Base-by-base conservation (phyloP, 64 coral and sea anemone genomes). In the Catalaphyllia jardinei region DNA sequence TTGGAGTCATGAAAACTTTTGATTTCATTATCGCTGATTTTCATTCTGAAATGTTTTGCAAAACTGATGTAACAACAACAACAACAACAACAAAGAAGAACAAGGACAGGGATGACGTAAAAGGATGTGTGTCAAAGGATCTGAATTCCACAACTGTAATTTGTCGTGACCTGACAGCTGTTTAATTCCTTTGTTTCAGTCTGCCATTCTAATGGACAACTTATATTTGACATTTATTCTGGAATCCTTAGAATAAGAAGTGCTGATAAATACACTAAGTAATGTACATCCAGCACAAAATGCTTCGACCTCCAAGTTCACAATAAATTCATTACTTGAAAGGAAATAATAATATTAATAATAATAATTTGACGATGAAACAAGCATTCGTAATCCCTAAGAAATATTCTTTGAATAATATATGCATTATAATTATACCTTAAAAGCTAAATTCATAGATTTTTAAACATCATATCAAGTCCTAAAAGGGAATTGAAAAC, bases 201-300 rank as follows among this genome's bases (percentile, higher is more conserved):
- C 67, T 85, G 81, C 64, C 81, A 61, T 71, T 85, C 35, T 39
- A 69, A 85, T 71, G 42, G 60, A 85, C 80, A 83, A 85, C 81
- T 50, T 85, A 85, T 67, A 62, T 85, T 88, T 75, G 86, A 88
- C 49, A 76, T 94, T 94, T 90, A 87, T 91, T 96, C 93, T 62
- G 79, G 90, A 96, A 86, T 92, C 80, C 91, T 97, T 89, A 91
- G 85, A 92, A 93, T 97, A 97, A 96, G 91, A 92, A 89, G 95
- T 97, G 95, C 95, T 93, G 91, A 97, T 97, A 97, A 97, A 97
- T 97, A 97, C 92, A 97, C 95, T 97, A 91, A 83, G 17, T 79
- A 75, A 96, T 93, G 91, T 87, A 88, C 65, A 97, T 81, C 91
- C 95, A 97, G 95, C 95, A 97, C 81, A 75, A 87, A 92, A 93